These are phyloP conservation scores for Paracentrotus lividus DNA, from an alignment of 53 echinoderm and acorn worm genomes.

Conservation along the genomic window DNA sequence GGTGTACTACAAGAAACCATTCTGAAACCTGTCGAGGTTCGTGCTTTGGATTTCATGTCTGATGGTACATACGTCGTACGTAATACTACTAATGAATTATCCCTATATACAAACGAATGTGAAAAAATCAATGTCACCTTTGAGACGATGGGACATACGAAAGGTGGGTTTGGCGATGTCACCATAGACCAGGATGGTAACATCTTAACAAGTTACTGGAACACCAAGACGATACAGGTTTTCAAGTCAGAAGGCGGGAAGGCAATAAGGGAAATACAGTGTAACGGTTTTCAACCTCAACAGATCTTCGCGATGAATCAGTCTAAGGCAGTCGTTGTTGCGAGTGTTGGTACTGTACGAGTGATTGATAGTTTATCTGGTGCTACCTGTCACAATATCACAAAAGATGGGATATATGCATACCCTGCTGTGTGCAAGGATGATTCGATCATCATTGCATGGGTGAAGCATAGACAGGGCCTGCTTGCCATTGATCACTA, in stretches of 20 bases:
- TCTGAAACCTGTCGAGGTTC: not conserved
- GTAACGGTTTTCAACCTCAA: not conserved
- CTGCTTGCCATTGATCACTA: constrained; percentile 12
- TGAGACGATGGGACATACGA: not conserved
- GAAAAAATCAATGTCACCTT: not conserved
- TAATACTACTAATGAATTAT: not conserved
- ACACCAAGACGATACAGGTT: not conserved
- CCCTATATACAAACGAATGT: not conserved
- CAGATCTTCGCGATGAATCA: constrained; percentile 46
- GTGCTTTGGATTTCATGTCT: not conserved
- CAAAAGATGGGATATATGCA: not conserved
- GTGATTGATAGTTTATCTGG: not conserved
- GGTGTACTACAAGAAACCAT: not conserved
- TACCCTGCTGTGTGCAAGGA: constrained; percentile 20
- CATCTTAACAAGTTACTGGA: not conserved
- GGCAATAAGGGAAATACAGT: not conserved
- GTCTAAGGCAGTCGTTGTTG: not conserved
- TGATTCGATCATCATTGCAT: constrained; percentile 49
- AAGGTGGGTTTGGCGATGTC: constrained; percentile 1
- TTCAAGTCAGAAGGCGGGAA: constrained; percentile 23
- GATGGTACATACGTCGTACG: not conserved
- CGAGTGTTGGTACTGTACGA: not conserved
- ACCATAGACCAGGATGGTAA: not conserved
- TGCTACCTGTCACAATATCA: not conserved
- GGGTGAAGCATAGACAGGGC: not conserved